These are phyloP conservation scores for Trichogramma pretiosum DNA, from an alignment of 1,140 invertebrate genomes.

Conservation along the genomic window DNA sequence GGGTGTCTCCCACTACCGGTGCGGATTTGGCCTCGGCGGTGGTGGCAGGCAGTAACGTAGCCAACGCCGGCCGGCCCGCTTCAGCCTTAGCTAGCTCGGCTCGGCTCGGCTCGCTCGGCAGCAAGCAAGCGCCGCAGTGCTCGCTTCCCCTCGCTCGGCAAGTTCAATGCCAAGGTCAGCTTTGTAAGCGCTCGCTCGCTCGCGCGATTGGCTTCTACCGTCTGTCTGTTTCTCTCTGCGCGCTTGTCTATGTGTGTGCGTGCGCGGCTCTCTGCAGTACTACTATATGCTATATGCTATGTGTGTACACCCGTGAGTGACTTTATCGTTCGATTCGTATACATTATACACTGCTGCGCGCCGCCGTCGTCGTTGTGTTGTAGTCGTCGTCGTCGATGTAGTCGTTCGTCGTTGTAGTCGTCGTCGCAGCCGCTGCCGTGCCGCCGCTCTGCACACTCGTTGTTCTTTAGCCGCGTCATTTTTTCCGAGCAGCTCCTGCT, in stretches of 20 bases:
- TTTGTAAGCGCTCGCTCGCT: too few relatives aligned
- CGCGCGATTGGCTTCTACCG: too few relatives aligned
- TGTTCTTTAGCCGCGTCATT: too few relatives aligned
- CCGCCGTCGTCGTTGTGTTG: neutral
- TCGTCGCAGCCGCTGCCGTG: neutral
- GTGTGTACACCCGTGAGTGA: too few relatives aligned
- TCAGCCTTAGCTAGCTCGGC: neutral
- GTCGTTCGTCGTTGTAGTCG: neutral
- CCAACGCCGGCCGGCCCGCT: neutral
- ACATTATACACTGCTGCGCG: too few relatives aligned
- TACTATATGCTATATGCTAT: too few relatives aligned
- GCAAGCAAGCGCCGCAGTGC: conserved; percentile 10
- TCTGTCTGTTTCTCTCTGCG: conserved; percentile 4
- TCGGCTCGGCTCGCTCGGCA: neutral
- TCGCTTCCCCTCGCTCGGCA: conserved; percentile 1
- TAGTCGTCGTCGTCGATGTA: neutral
- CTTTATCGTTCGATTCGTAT: too few relatives aligned
- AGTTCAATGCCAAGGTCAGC: conserved; percentile 45
- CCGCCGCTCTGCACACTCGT: too few relatives aligned
- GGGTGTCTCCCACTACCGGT: conserved; percentile 12
- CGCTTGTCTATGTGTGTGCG: neutral
- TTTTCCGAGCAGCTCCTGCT: too few relatives aligned
- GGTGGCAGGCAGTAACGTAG: neutral
- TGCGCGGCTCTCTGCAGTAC: neutral
- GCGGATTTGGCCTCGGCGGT: conserved; percentile 2